Evolutionary conservation across 2,113 vertebrate genomes (phyloP).

Genomic region (Oreotrochilus melanogaster): DNA sequence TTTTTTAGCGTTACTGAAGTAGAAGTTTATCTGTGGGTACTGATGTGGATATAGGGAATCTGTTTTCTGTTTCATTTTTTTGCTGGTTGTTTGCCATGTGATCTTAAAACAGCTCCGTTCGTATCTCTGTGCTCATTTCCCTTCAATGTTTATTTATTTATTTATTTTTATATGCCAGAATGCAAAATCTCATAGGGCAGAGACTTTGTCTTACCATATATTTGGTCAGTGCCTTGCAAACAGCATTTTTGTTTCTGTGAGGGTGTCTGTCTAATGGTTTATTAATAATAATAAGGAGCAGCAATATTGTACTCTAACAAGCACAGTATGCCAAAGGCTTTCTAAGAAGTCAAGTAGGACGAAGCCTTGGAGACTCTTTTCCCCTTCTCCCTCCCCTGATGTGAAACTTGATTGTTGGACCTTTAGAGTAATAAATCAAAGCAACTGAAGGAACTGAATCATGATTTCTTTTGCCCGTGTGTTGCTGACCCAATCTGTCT

Average conservation of each 20-base stretch:
- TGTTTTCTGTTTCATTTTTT: slow-evolving; percentile 5
- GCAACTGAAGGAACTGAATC: neutral
- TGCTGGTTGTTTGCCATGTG: neutral
- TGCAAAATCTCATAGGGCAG: neutral
- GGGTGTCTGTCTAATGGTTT: neutral
- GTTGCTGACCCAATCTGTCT: slow-evolving; percentile 30
- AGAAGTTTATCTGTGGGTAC: neutral
- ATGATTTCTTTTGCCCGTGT: slow-evolving; percentile 4
- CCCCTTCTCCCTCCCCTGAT: slow-evolving; percentile 16
- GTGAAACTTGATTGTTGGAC: slow-evolving; percentile 46
- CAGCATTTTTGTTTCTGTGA: neutral
- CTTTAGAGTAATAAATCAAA: slow-evolving; percentile 56
- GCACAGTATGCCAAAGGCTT: slow-evolving; percentile 6
- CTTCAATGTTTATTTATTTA: neutral
- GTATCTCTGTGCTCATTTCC: neutral
- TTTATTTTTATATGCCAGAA: neutral
- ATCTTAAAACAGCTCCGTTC: neutral
- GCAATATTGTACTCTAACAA: neutral
- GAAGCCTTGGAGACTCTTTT: slow-evolving; percentile 38
- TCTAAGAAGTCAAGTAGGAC: slow-evolving; percentile 5
- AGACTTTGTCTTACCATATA: neutral
- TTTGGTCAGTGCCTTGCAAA: neutral
- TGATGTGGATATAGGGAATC: neutral
- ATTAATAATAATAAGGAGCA: neutral
- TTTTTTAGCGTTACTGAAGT: neutral